Percentiles rank a stretch among this genome's conserved stretches.
phyloP scores from a whole-genome alignment of 2,888 invertebrate species.

The Thysanoteuthis rhombus region DNA sequence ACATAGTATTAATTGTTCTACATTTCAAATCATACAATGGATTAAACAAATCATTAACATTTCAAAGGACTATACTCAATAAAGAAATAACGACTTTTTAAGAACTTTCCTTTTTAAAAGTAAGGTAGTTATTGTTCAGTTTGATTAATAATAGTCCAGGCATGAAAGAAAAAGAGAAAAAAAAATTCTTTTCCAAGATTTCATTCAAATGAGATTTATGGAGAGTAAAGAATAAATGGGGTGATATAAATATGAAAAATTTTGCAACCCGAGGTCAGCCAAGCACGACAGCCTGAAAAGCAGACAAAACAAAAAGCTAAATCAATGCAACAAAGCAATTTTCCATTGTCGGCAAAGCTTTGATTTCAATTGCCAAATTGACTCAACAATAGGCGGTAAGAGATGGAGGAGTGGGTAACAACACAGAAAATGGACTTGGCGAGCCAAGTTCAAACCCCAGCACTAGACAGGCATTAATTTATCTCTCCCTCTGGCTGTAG shows the following conservation, averaged over 20 bases:
- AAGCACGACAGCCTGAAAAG: background rate
- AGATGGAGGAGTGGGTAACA: too few species aligned
- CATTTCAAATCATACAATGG: background rate
- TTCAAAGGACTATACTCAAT: background rate
- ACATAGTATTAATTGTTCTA: background rate
- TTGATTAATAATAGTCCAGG: background rate
- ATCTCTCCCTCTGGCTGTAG: too few species aligned
- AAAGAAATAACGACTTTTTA: background rate
- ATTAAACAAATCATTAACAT: background rate
- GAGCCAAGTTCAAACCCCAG: too few species aligned
- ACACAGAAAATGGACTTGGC: too few species aligned
- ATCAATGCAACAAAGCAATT: background rate
- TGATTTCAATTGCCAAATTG: background rate
- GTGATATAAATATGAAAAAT: background rate
- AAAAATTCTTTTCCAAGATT: background rate
- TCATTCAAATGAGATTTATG: background rate
- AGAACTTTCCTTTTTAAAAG: background rate
- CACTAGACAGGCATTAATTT: too few species aligned
- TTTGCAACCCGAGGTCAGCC: background rate
- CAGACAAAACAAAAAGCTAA: background rate
- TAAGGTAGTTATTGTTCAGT: background rate
- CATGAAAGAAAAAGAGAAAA: too few species aligned
- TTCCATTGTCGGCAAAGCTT: background rate
- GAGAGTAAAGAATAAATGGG: background rate
- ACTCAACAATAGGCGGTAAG: too few species aligned